phyloP scores from a whole-genome alignment of 2,888 invertebrate species.

The Lordiphosa fenestrarum region DNA sequence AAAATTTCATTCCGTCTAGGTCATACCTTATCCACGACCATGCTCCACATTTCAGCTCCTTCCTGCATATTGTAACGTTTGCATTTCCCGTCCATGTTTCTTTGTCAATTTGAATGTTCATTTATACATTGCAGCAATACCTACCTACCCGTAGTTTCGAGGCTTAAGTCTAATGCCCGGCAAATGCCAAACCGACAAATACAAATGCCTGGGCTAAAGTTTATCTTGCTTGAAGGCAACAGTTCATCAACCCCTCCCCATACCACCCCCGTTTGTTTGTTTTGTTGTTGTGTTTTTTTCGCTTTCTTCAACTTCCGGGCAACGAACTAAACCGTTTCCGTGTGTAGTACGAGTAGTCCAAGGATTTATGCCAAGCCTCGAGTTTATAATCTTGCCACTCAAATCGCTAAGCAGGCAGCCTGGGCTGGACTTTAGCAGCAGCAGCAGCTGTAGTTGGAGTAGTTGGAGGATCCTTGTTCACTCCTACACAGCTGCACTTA shows the following conservation, averaged over 20 bases:
- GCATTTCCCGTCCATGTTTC: slow-evolving; percentile 56
- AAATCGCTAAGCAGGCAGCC: slow-evolving; percentile 63
- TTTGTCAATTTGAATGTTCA: slow-evolving; percentile 56
- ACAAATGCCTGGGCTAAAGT: slow-evolving; percentile 49
- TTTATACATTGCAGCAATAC: slow-evolving; percentile 42
- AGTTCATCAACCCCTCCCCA: slow-evolving; percentile 45
- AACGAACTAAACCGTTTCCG: slow-evolving; percentile 62
- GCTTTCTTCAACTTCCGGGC: slow-evolving; percentile 53
- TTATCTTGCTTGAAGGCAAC: slow-evolving; percentile 38
- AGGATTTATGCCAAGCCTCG: slow-evolving; percentile 45
- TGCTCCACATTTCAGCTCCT: slow-evolving; percentile 17
- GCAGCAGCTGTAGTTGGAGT: slow-evolving; percentile 22
- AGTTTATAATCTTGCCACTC: slow-evolving; percentile 65
- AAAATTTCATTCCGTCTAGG: no score
- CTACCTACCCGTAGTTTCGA: slow-evolving; percentile 7
- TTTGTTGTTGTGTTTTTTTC: slow-evolving; percentile 19
- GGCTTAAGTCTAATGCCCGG: slow-evolving; percentile 24
- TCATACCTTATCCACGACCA: slow-evolving; percentile 8
- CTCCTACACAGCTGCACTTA: slow-evolving; percentile 59
- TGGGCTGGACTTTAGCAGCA: slow-evolving; percentile 6
- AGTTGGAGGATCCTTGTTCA: slow-evolving; percentile 25
- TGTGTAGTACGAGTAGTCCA: slow-evolving; percentile 25
- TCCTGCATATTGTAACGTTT: slow-evolving; percentile 14
- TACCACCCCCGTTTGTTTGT: slow-evolving; percentile 29
- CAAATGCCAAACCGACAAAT: slow-evolving; percentile 48